A percentile compares a stretch with the other conserved stretches of the same genome.
Conservation (phyloP, 2,113 vertebrate genomes). For the Siphamia tubifer region DNA sequence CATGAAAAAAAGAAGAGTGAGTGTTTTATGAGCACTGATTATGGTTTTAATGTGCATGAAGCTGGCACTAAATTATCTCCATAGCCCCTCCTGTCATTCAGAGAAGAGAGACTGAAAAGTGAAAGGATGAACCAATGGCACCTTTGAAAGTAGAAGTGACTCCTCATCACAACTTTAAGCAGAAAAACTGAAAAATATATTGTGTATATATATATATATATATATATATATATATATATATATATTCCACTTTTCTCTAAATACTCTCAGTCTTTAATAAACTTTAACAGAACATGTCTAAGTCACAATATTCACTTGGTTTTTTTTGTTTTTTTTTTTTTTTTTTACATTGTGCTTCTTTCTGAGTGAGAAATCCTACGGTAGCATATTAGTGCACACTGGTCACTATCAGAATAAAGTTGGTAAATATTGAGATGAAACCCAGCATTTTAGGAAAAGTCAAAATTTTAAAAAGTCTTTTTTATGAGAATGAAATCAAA, state of each 20-base stretch:
- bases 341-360: slow-evolving; percentile 78
- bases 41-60: too few relatives aligned
- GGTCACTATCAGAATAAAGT: too few relatives aligned
- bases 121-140: slow-evolving; percentile 35
- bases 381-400: too few relatives aligned
- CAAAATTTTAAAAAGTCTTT: too few relatives aligned
- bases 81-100: slow-evolving; percentile 18
- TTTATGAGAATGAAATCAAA: too few relatives aligned
- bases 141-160: slow-evolving; percentile 34
- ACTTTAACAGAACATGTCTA: slow-evolving; percentile 43
- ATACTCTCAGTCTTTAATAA: slow-evolving; percentile 39
- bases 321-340: slow-evolving; percentile 31
- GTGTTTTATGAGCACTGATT: too few relatives aligned
- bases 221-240: slow-evolving; percentile 27
- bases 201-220: slow-evolving; percentile 25
- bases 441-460: too few relatives aligned
- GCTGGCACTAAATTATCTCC: too few relatives aligned
- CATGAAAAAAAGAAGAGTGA: too few relatives aligned
- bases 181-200: slow-evolving; percentile 35
- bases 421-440: too few relatives aligned
- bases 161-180: slow-evolving; percentile 29
- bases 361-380: slow-evolving; percentile 46
- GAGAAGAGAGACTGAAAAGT: slow-evolving; percentile 19
- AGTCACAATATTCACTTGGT: slow-evolving; percentile 50
- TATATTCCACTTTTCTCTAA: slow-evolving; percentile 1